These are phyloP conservation scores for Temnothorax unifasciatus DNA, from an alignment of 2,888 invertebrate genomes.

Conservation along the genomic window DNA sequence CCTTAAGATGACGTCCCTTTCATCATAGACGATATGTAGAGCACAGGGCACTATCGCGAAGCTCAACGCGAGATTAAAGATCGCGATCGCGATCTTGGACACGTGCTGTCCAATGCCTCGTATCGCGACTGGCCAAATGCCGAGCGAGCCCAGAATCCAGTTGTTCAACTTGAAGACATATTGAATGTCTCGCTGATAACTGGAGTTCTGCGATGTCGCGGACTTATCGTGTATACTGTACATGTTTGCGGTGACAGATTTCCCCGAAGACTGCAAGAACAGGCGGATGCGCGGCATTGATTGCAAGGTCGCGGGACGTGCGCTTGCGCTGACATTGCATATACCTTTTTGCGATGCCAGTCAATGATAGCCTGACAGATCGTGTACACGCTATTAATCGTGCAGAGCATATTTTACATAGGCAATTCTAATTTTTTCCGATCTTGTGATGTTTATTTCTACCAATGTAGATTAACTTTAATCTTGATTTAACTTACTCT, in stretches of 20 bases:
- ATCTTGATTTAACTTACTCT: too few relatives aligned
- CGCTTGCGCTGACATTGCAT: conserved; percentile 26
- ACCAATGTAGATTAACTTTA: too few relatives aligned
- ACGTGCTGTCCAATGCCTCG: background rate
- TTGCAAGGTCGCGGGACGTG: conserved; percentile 29
- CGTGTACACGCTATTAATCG: background rate
- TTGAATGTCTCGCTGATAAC: background rate
- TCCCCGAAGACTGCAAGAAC: conserved; percentile 1
- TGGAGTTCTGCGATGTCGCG: background rate
- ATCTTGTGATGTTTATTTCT: too few relatives aligned
- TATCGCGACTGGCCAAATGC: conserved; percentile 70
- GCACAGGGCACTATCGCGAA: conserved; percentile 74
- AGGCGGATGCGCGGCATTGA: conserved; percentile 40
- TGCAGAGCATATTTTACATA: background rate
- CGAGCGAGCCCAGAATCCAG: conserved; percentile 71
- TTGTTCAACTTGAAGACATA: conserved; percentile 61
- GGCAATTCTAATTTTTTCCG: background rate
- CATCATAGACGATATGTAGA: conserved; percentile 69
- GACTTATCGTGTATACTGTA: background rate
- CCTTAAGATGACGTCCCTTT: conserved; percentile 57
- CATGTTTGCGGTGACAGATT: conserved; percentile 22
- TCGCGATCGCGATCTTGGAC: conserved; percentile 17
- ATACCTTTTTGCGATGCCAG: too few relatives aligned
- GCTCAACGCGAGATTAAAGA: conserved; percentile 63
- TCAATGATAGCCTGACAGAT: background rate